A percentile compares a stretch with the other conserved stretches of the same genome.
Conservation (phyloP, 2,888 invertebrate genomes). For the Lithophane ornitopus region DNA sequence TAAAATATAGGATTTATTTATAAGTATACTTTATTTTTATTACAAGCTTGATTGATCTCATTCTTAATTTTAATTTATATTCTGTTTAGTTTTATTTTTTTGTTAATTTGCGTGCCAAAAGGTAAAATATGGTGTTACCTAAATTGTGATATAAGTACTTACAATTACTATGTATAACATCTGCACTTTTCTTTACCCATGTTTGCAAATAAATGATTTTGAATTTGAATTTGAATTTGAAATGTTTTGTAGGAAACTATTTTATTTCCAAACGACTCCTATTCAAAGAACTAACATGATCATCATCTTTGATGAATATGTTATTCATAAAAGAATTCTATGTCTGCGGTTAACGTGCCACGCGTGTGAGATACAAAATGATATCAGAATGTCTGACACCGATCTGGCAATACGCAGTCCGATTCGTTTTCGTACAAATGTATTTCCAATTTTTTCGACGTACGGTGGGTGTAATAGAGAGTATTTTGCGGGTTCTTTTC, state of each 20-base stretch:
- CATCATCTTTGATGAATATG: conserved; percentile 56
- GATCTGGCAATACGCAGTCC: conserved; percentile 63
- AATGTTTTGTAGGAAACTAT: conserved; percentile 27
- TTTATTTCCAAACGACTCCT: conserved; percentile 44
- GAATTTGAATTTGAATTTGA: no score
- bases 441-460: conserved; percentile 84
- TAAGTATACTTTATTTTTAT: no score
- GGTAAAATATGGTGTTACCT: no score
- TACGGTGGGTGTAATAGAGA: conserved; percentile 83
- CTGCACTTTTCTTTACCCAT: no score
- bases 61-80: no score
- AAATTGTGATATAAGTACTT: no score
- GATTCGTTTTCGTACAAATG: conserved; percentile 79
- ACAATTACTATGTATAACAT: no score
- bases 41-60: no score
- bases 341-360: conserved; percentile 49
- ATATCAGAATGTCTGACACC: conserved; percentile 62
- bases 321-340: conserved; percentile 61
- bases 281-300: conserved; percentile 41
- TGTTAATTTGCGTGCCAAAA: no score
- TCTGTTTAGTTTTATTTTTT: no score
- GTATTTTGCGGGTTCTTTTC: conserved; percentile 86
- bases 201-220: no score
- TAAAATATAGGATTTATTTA: no score
- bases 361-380: conserved; percentile 63